Evolutionary conservation across 2,888 invertebrate species (phyloP).

Genomic region (Tachina fera): DNA sequence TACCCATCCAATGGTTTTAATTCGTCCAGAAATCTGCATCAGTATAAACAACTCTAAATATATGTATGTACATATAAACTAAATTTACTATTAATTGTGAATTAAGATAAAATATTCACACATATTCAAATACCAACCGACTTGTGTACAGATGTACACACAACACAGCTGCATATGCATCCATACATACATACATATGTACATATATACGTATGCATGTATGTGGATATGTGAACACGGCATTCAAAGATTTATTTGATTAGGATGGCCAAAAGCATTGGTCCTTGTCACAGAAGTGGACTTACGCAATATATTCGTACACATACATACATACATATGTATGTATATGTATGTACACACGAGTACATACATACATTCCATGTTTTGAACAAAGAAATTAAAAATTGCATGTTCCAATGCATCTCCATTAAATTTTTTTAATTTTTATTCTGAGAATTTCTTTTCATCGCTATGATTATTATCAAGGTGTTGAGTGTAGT

Average conservation of each 20-base stretch:
- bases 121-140: conserved; percentile 44
- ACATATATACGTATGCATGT: not conserved
- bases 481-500: too few relatives aligned
- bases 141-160: not conserved
- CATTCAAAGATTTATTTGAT: not conserved
- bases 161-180: too few relatives aligned
- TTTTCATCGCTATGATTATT: too few relatives aligned
- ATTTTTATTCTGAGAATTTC: too few relatives aligned
- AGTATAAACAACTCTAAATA: conserved; percentile 67
- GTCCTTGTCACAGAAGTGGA: not conserved
- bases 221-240: not conserved
- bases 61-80: conserved; percentile 69
- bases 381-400: too few relatives aligned
- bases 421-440: too few relatives aligned
- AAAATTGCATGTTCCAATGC: too few relatives aligned
- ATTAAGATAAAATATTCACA: conserved; percentile 78
- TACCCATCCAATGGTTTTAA: conserved; percentile 54
- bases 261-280: conserved; percentile 19
- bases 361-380: too few relatives aligned
- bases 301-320: too few relatives aligned
- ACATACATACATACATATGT: too few relatives aligned
- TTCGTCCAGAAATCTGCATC: conserved; percentile 57
- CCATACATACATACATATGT: not conserved
- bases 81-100: conserved; percentile 81
- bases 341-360: too few relatives aligned